A percentile compares a stretch with the other conserved stretches of the same genome.
Evolutionary conservation across 1,140 invertebrate species (phyloP).

Genomic region (Penaeus vannamei): DNA sequence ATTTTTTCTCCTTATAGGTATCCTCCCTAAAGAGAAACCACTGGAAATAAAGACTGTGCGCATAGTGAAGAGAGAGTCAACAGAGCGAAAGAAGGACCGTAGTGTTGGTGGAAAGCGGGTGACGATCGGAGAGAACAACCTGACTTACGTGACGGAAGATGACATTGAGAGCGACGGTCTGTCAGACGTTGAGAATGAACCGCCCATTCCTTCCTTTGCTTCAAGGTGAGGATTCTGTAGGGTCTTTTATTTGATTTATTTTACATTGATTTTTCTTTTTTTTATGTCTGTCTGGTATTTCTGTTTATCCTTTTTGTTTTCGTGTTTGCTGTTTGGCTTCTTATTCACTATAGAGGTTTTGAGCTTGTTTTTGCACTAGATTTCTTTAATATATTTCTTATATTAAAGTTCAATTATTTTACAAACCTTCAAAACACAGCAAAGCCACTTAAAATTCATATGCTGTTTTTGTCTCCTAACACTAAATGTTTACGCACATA

Average conservation of each 20-base stretch:
- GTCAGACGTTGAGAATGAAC: slow-evolving; percentile 60
- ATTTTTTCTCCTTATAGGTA: slow-evolving; percentile 74
- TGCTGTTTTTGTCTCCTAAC: not conserved
- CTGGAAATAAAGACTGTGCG: slow-evolving; percentile 90
- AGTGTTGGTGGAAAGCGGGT: slow-evolving; percentile 67
- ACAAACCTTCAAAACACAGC: not conserved
- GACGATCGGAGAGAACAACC: slow-evolving; percentile 67
- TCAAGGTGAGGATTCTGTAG: slow-evolving; percentile 33
- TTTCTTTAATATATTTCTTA: no score
- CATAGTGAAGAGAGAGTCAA: slow-evolving; percentile 92
- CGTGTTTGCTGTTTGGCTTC: no score
- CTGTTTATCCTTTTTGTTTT: no score
- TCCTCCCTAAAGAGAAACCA: slow-evolving; percentile 80
- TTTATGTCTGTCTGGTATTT: no score
- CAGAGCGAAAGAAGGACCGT: slow-evolving; percentile 82
- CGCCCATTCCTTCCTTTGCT: slow-evolving; percentile 51
- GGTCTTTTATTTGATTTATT: not conserved
- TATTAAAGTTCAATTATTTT: not conserved
- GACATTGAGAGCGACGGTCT: slow-evolving; percentile 61
- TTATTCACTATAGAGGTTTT: no score
- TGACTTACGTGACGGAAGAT: slow-evolving; percentile 63
- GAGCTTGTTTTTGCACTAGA: no score
- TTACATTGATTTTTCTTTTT: not conserved
- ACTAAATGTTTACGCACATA: not conserved
- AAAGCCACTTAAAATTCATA: no score